These are phyloP conservation scores for Deroplatys truncata DNA, from an alignment of 2,888 invertebrate genomes.

Conservation along the genomic window DNA sequence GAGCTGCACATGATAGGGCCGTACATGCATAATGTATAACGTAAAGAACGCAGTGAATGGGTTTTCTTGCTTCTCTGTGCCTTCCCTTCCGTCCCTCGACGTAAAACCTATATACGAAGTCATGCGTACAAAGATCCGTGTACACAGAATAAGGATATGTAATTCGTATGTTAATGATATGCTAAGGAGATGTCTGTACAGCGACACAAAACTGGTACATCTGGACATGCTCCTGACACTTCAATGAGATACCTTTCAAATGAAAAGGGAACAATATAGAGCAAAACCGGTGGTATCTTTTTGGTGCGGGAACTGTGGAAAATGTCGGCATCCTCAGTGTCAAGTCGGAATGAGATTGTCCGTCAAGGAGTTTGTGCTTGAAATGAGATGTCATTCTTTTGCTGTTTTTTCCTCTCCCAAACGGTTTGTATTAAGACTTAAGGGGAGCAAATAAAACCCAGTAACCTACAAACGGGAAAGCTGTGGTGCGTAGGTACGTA, in stretches of 20 bases:
- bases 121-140: neutral
- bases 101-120: neutral
- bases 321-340: neutral
- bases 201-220: neutral
- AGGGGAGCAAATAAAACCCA: too few species aligned
- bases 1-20: neutral
- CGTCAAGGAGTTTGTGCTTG: neutral
- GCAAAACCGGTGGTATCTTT: neutral
- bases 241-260: neutral
- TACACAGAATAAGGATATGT: neutral
- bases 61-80: neutral
- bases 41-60: neutral
- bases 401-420: neutral
- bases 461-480: too few species aligned
- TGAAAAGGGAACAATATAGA: neutral
- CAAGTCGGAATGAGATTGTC: neutral
- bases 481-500: too few species aligned
- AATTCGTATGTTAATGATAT: slow-evolving; percentile 3
- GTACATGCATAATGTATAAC: slow-evolving; percentile 10
- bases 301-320: neutral
- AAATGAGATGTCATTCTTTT: neutral
- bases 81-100: neutral
- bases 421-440: too few species aligned
- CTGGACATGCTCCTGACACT: neutral
- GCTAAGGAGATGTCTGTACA: neutral